Conservation (phyloP, 2,797 vertebrate genomes). For the Alosa sapidissima region DNA sequence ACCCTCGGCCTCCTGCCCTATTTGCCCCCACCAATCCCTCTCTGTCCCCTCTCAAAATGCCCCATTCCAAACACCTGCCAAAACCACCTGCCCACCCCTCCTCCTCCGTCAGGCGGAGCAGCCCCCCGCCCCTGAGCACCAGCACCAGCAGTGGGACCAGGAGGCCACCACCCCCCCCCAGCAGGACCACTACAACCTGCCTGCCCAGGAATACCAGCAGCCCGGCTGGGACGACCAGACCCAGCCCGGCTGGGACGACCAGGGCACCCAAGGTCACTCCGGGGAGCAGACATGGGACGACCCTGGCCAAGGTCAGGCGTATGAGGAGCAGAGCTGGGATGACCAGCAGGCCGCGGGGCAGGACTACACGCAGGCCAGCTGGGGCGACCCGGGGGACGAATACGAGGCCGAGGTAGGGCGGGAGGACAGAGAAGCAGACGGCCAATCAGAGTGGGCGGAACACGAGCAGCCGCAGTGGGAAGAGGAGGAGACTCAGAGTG, state of each 20-base stretch:
- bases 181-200: constrained; percentile 30
- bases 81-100: not conserved
- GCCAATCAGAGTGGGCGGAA: constrained; percentile 25
- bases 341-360: not conserved
- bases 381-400: constrained; percentile 55
- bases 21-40: not conserved
- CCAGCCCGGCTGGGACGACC: constrained; percentile 50
- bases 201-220: constrained; percentile 38
- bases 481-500: constrained; percentile 31
- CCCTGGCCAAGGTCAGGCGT: not conserved
- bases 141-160: constrained; percentile 4
- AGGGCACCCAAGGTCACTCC: not conserved
- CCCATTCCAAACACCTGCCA: not conserved
- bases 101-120: not conserved
- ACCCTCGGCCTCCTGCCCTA: not conserved
- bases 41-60: not conserved
- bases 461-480: constrained; percentile 16
- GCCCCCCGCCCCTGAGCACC: not conserved
- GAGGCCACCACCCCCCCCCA: not conserved
- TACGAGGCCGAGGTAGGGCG: constrained; percentile 57
- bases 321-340: not conserved
- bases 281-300: not conserved
- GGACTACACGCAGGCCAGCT: constrained; percentile 46
- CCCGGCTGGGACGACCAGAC: constrained; percentile 44
- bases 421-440: not conserved